Conservation (phyloP, 2,888 invertebrate genomes). For the Coenonympha glycerion region DNA sequence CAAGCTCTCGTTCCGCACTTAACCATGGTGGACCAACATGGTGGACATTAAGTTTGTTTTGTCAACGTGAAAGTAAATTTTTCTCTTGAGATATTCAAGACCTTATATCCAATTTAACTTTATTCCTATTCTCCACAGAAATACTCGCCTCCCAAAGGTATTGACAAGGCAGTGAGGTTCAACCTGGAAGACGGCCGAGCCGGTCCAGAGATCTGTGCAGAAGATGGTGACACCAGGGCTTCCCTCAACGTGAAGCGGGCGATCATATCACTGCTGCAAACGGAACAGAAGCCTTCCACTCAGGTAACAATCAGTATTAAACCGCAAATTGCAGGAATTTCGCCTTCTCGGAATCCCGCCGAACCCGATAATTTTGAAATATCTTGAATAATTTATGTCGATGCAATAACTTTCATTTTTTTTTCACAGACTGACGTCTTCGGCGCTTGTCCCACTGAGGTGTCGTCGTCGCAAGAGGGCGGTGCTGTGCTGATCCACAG, state of each 20-base stretch:
- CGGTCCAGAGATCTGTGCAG: slow-evolving; percentile 84
- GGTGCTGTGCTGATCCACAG: slow-evolving; percentile 79
- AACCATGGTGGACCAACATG: too few relatives aligned
- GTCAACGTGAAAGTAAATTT: too few relatives aligned
- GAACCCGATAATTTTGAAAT: too few relatives aligned
- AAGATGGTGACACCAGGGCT: slow-evolving; percentile 82
- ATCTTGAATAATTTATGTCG: too few relatives aligned
- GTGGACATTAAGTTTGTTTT: too few relatives aligned
- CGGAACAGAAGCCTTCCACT: slow-evolving; percentile 68
- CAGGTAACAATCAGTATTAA: slow-evolving; percentile 45
- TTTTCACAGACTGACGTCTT: slow-evolving; percentile 81
- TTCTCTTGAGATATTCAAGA: too few relatives aligned
- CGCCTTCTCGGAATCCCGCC: too few relatives aligned
- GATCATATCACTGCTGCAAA: slow-evolving; percentile 87
- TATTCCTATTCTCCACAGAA: too few relatives aligned
- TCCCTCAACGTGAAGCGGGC: slow-evolving; percentile 94
- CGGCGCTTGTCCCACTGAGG: slow-evolving; percentile 88
- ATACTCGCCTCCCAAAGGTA: slow-evolving; percentile 68
- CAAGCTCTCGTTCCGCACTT: too few relatives aligned
- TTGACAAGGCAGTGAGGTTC: slow-evolving; percentile 85
- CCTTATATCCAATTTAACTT: too few relatives aligned
- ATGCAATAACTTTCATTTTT: background rate
- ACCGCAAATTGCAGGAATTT: too few relatives aligned
- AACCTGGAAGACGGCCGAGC: slow-evolving; percentile 86
- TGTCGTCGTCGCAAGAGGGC: slow-evolving; percentile 71